These are phyloP conservation scores for Plectrocnemia conspersa DNA, from an alignment of 1,140 invertebrate genomes.

Conservation along the genomic window DNA sequence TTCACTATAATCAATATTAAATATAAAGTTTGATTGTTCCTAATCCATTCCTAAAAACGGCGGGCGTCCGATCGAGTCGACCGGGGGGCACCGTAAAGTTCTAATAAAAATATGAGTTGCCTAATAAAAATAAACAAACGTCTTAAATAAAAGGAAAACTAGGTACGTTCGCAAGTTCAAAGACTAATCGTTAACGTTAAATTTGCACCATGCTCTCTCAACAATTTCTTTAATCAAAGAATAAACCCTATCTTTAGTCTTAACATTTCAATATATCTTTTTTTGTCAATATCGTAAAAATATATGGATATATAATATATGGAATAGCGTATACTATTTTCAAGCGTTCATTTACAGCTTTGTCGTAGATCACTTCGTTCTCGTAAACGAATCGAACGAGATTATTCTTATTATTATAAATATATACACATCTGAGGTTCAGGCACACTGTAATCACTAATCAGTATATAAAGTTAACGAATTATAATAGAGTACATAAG, in stretches of 20 bases:
- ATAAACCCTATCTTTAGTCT: constrained; percentile 36
- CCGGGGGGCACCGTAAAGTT: too few species aligned
- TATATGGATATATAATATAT: too few species aligned
- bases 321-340: constrained; percentile 36
- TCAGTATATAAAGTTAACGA: constrained; percentile 38
- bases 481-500: constrained; percentile 32
- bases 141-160: too few species aligned
- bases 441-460: constrained; percentile 37
- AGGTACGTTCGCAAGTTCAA: too few species aligned
- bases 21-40: too few species aligned
- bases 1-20: too few species aligned
- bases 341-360: constrained; percentile 35
- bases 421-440: constrained; percentile 30
- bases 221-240: constrained; percentile 36
- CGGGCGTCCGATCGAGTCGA: too few species aligned
- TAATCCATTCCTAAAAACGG: too few species aligned
- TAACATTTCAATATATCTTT: constrained; percentile 36
- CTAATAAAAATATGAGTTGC: too few species aligned
- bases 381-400: constrained; percentile 28
- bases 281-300: constrained; percentile 36
- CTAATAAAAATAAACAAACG: too few species aligned
- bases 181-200: constrained; percentile 23
- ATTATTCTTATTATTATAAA: constrained; percentile 30
- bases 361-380: constrained; percentile 11
- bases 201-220: constrained; percentile 31